Base-by-base conservation (phyloP, 1,140 invertebrate species). In the Zeugodacus cucurbitae region DNA sequence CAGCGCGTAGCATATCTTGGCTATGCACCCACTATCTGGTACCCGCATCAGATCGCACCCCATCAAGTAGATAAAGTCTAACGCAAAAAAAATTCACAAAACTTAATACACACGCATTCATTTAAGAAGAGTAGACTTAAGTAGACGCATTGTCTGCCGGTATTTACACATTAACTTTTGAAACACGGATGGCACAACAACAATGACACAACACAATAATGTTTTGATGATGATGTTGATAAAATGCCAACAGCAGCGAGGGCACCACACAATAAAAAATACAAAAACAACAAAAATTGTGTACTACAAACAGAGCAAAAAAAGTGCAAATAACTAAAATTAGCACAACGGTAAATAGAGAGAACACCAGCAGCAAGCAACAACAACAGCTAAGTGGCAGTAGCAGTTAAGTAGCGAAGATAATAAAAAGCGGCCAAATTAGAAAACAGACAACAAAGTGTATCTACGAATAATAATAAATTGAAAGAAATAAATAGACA, bases 71-170 rank as follows among this genome's bases (percentile, higher is more conserved):
- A 22, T 11, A 62, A 26, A 62, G 22, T 8, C n/a, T 10, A 4
- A 62, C 58, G 64, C 14, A 20, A 29, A 67, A 74, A 70, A 37
- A 20, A 37, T 1, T 34, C 29, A 2, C 67, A 37, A 70, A 74
- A 37, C 34, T 41, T n/a, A 74, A 74, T 22, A 74, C 17, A 74
- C 34, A 74, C 67, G 34, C 67, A 74, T 20, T n/a, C 20, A 34
- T 74, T 37, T 41, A 74, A 74, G 67, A 41, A 74, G 67, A 74
- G n/a, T n/a, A n/a, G n/a, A n/a, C n/a, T n/a, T n/a, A 74, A 74
- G 67, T 74, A 74, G 67, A 74, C 67, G 22, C 67, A 74, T 74
- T 74, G 67, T 74, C 67, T 74, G 67, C 5, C 67, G 22, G 32
- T 74, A 74, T 74, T 74, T 74, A 74, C 67, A 74, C 67, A 8